Conservation (phyloP, 2,797 vertebrate species). For the Myotis daubentonii region DNA sequence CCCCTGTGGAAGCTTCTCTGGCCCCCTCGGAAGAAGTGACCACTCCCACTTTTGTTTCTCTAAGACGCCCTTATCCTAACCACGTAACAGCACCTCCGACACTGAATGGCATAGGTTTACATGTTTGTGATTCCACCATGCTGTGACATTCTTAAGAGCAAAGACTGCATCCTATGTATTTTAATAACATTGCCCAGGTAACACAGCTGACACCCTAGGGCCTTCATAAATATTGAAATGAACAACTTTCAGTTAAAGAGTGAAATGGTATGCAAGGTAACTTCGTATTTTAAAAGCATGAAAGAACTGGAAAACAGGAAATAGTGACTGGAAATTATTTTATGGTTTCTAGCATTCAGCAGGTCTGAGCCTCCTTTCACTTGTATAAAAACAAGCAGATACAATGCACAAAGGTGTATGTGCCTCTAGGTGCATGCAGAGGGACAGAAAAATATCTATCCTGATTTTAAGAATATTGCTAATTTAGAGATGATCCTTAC, state of each 20-base stretch:
- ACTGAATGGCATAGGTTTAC: no score
- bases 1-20: not conserved
- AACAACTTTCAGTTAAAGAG: not conserved
- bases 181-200: not conserved
- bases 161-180: not conserved
- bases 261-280: not conserved
- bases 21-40: not conserved
- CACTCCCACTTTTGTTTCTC: not conserved
- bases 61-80: no score
- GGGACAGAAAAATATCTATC: not conserved
- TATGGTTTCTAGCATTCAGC: not conserved
- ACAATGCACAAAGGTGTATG: accelerated
- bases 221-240: not conserved
- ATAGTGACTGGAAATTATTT: not conserved
- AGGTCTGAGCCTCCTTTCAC: not conserved
- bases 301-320: not conserved
- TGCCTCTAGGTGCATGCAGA: not conserved
- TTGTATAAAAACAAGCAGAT: not conserved
- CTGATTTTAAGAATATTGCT: not conserved
- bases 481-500: not conserved
- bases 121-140: not conserved
- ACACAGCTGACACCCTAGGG: not conserved
- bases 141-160: not conserved
- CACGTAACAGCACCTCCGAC: not conserved
- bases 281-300: not conserved